Evolutionary conservation across 2,888 invertebrate species (phyloP), one percentile per base, ranked within the genome.

Genomic region (Coelinius sp.): DNA sequence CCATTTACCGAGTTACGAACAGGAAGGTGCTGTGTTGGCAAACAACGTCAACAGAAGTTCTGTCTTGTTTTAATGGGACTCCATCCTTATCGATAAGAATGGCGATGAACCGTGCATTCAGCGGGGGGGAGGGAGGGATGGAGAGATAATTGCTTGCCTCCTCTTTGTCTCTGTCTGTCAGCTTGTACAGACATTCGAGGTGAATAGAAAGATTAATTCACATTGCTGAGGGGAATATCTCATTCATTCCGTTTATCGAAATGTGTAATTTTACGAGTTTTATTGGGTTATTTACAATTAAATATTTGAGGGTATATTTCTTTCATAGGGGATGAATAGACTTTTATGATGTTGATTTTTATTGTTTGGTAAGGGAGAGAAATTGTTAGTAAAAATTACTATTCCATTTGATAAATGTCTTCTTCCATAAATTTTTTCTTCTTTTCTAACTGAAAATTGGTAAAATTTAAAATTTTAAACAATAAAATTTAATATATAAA

Each of bases 21-120:
- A 65, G 17, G 44, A 49, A 10, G 31, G 31, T 31, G n/a, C 49
- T 49, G 17, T 46, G 25, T 65, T 44, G 25, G 52, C 49, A 66
- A 66, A 66, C 49, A 66, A 66, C 66, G 66, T 49, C 66, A 66
- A 64, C 64, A 64, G 17, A 64, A 64, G 14, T 56, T 56, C 56
- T 17, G 31, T 56, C 56, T 56, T 14, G 56, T 56, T 56, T 31
- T 56, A 56, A 25, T 56, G 27, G 31, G 25, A n/a, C 31, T 66
- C 49, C 27, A 52, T 31, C 52, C 49, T 52, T 49, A 52, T 66
- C 35, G 66, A 52, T n/a, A 52, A 49, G 35, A 66, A 17, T 35
- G 52, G 52, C 66, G 35, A 66, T 35, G 66, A 66, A 56, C 27
- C 56, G 66, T 66, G 14, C 14, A 10, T 17, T 17, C 17, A 35